Evolutionary conservation across 92 coral and sea anemone genomes (phyloP), one percentile per base, ranked within the genome.

Genomic region (Porites evermanni): DNA sequence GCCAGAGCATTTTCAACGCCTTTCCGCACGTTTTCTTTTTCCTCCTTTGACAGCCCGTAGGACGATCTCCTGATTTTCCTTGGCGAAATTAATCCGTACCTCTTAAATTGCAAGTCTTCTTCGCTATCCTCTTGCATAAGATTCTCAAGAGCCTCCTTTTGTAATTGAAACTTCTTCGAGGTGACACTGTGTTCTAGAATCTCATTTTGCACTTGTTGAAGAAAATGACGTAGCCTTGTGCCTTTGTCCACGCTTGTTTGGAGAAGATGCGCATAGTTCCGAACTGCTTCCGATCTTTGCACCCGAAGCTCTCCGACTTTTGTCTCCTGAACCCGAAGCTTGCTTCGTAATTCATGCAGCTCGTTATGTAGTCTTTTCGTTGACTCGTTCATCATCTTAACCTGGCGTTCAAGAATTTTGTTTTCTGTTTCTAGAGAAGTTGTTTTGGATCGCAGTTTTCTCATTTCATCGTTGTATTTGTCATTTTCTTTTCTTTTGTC

Each of bases 331-430:
- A 81, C 64, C 50, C 91, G 92, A 78, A 94, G 87, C 70, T 92
- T 89, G 66, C 83, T 84, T 69, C 92, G 89, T 29, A 87, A 56
- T 64, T 94, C 98, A 81, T 85, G 83, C 50, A 90, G 77, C 20
- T 89, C 95, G 53, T 91, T 86, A 73, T 94, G 91, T 21, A 93
- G 80, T 16, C 87, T 70, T 38, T 87, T 92, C 67, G 93, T 94
- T 12, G 98, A 94, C 6, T 93, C 96, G 53, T 94, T 93, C 72
- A 88, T 81, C 98, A 94, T 91, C 50, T 79, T 78, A 0, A 93
- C 96, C 73, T 94, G 98, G 32, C 92, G 91, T 16, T 79, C 93
- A 21, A 94, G 83, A 59, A 94, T 84, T 53, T 87, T 81, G 79
- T 91, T 94, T 29, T 94, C 93, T 7, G 98, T 90, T 71, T 94